phyloP scores from a whole-genome alignment of 30 jellyfish, hydroid and myxozoan species.

The Catostylus mosaicus region DNA sequence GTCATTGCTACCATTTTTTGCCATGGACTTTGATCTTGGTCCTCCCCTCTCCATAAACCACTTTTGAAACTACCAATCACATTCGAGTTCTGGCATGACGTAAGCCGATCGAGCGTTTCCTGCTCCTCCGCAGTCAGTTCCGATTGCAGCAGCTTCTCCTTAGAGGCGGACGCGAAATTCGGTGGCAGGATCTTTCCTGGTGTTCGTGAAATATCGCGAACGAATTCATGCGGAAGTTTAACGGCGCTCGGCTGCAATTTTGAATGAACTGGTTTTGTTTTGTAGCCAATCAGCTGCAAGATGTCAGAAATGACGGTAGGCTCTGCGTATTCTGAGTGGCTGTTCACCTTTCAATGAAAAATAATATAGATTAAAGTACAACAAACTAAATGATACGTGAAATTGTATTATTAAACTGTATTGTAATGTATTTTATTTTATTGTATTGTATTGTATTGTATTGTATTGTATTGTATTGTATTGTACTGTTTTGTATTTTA shows the following conservation, averaged over 20 bases:
- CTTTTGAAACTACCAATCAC: conserved; percentile 24
- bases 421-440: too few species aligned
- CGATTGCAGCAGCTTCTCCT: conserved; percentile 22
- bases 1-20: conserved; percentile 11
- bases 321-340: conserved; percentile 74
- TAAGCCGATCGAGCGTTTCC: conserved; percentile 53
- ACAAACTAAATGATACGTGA: too few species aligned
- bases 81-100: conserved; percentile 37
- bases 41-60: conserved; percentile 37
- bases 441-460: too few species aligned
- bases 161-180: conserved; percentile 6
- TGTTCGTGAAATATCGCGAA: conserved; percentile 34
- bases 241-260: conserved; percentile 4
- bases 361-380: background rate
- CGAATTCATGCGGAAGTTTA: conserved; percentile 50
- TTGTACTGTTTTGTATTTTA: too few species aligned
- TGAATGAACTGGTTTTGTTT: conserved; percentile 44
- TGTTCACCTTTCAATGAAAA: conserved; percentile 26
- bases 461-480: too few species aligned
- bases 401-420: too few species aligned
- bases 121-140: conserved; percentile 61
- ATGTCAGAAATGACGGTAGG: conserved; percentile 41
- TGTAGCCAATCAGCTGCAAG: conserved; percentile 38
- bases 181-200: conserved; percentile 43
- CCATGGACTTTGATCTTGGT: conserved; percentile 5